Evolutionary conservation across 1,140 invertebrate genomes (phyloP).

Genomic region (Pachypeltis micranthus): DNA sequence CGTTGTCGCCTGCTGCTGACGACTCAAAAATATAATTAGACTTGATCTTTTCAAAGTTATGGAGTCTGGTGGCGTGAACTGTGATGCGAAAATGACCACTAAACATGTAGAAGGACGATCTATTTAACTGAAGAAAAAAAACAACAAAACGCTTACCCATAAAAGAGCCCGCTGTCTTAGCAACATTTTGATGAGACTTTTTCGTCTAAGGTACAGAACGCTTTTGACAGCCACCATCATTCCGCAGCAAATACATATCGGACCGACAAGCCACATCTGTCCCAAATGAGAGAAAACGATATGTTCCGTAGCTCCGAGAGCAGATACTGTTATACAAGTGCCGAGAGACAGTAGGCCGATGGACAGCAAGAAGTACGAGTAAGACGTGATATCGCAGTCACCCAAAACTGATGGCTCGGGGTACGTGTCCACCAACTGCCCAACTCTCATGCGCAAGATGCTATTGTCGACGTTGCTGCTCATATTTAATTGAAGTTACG

Average conservation of each 20-base stretch:
- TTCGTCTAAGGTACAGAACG: slow-evolving; percentile 49
- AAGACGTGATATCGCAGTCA: slow-evolving; percentile 51
- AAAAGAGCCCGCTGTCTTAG: slow-evolving; percentile 47
- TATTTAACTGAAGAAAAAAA: no score
- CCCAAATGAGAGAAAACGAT: slow-evolving; percentile 46
- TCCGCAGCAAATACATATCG: slow-evolving; percentile 53
- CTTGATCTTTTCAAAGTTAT: no score
- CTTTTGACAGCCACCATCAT: slow-evolving; percentile 56
- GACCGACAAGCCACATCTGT: slow-evolving; percentile 56
- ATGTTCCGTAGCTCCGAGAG: slow-evolving; percentile 44
- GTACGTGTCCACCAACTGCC: slow-evolving; percentile 44
- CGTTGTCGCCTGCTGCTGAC: no score
- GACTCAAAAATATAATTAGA: no score
- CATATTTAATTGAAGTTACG: no score
- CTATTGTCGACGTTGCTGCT: slow-evolving; percentile 10
- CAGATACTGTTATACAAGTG: slow-evolving; percentile 48
- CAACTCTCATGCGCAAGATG: slow-evolving; percentile 43
- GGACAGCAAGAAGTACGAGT: slow-evolving; percentile 50
- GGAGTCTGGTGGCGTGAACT: no score
- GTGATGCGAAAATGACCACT: no score
- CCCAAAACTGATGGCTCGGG: slow-evolving; percentile 46
- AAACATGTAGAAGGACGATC: no score
- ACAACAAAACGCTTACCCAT: slow-evolving; percentile 42
- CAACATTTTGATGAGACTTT: slow-evolving; percentile 52
- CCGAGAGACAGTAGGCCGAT: slow-evolving; percentile 50